Evolutionary conservation across 35 echinoderm and acorn worm genomes (phyloP).

Genomic region (Ptychodera flava): DNA sequence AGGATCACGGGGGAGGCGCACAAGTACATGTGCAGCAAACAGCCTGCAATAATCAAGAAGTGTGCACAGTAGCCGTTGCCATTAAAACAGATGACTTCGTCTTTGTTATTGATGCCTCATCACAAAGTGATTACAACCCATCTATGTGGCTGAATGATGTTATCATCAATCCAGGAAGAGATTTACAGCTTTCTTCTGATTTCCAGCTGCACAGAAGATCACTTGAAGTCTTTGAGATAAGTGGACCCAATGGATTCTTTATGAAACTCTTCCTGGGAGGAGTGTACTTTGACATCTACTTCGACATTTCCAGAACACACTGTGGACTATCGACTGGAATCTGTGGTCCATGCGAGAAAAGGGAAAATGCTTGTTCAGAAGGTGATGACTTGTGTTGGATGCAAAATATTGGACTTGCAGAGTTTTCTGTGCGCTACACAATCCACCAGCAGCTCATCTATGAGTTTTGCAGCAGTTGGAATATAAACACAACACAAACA

Average conservation of each 20-base stretch:
- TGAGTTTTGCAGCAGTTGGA: slow-evolving; percentile 37
- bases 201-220: slow-evolving; percentile 4
- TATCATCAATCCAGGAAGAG: slow-evolving; percentile 6
- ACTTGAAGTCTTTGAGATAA: slow-evolving; percentile 40
- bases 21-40: slow-evolving; percentile 62
- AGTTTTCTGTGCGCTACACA: slow-evolving; percentile 34
- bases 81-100: slow-evolving; percentile 13
- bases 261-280: slow-evolving; percentile 41
- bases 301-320: slow-evolving; percentile 13
- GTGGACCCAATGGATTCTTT: slow-evolving; percentile 37
- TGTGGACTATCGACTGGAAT: slow-evolving; percentile 38
- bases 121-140: slow-evolving; percentile 18
- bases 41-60: slow-evolving; percentile 43
- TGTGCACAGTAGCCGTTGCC: slow-evolving; percentile 52
- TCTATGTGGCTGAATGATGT: slow-evolving; percentile 48
- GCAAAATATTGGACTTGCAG: slow-evolving; percentile 40
- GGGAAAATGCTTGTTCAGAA: slow-evolving; percentile 25
- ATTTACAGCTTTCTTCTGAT: neutral
- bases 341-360: slow-evolving; percentile 62
- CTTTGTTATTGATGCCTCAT: slow-evolving; percentile 50
- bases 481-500: neutral
- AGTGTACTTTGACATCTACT: slow-evolving; percentile 57
- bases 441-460: slow-evolving; percentile 21
- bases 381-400: slow-evolving; percentile 49
- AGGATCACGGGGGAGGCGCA: slow-evolving; percentile 7